phyloP scores from a whole-genome alignment of 2,113 vertebrate genomes.

The cat (Felis catus) region F.catus_Fca126_mat1.0 CM031414.1:91801001-91801500 shows the following conservation, averaged over 20 bases:
- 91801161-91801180: not conserved
- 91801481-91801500: not conserved
- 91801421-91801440: not conserved
- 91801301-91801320: not conserved
- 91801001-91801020: conserved; percentile 2
- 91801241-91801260: not conserved
- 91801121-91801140: not conserved
- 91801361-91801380: not conserved
- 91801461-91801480: not conserved
- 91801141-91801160: not conserved
- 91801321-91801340: not conserved
- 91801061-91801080: not conserved
- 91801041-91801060: not conserved
- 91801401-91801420: not conserved
- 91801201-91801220: not conserved
- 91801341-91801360: not conserved
- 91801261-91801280: not conserved
- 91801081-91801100: not conserved
- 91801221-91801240: not conserved
- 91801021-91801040: not conserved
- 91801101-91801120: not conserved
- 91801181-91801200: not conserved
- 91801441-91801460: not conserved
- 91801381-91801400: not conserved
- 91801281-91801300: not conserved